Evolutionary conservation across 2,113 vertebrate genomes (phyloP), one percentile per base, ranked within the genome.

Genomic region (Erpornis zantholeuca): DNA sequence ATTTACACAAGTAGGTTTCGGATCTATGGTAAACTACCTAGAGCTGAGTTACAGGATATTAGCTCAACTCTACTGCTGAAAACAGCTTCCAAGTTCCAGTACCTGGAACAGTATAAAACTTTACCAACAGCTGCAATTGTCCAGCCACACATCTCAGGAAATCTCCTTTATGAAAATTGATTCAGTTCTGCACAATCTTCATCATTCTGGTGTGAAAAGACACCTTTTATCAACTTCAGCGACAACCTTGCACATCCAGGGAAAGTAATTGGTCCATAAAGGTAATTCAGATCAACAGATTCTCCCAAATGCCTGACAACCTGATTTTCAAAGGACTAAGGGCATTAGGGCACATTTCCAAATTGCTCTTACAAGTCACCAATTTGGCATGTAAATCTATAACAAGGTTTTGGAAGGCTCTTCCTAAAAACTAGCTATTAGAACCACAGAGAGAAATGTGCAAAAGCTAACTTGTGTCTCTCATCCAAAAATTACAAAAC

Each of bases 401-500:
- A 78, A 28, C 7, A 57, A 12, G 20, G 23, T 82, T 91, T 93
- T 88, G 68, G 79, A 80, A 93, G 40, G 36, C 52, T 76, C 57
- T 72, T 35, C 45, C 38, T 61, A 21, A 95, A 86, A 90, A 9
- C 33, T n/a, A 54, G 38, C 60, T 49, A 50, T 40, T 81, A 95
- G 91, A 88, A 50, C 27, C 63, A 60, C 56, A 86, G 72, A 81
- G 33, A 78, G 56, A 81, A 95, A 88, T 2, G 4, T 57, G 64
- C 49, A 73, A 94, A 80, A 90, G 33, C n/a, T 63, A 66, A 88
- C 54, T 77, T 15, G 24, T 7, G 5, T 73, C 52, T 86, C 65
- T 77, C 47, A 12, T 95, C 86, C 92, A 97, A 95, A 96, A 96
- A 92, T 76, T 83, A 92, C 86, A 81, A 71, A 88, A 53, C 28